Conservation (phyloP, 53 echinoderm and acorn worm genomes). For the Actinopyga echinites region DNA sequence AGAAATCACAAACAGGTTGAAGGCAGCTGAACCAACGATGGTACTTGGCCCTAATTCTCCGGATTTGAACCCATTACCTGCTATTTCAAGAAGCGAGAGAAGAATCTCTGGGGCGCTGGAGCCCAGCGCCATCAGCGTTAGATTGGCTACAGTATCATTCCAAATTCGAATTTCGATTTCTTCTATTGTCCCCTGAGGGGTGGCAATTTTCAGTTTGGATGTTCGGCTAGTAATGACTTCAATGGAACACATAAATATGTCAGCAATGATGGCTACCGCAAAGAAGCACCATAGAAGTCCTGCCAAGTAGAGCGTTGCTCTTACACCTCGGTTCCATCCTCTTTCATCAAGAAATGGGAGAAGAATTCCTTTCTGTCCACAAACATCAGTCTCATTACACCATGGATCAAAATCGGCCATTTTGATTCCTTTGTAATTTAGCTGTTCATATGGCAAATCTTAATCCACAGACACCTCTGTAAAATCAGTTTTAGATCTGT, state of each 20-base stretch:
- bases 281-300: conserved; percentile 88
- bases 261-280: conserved; percentile 86
- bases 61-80: conserved; percentile 72
- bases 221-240: conserved; percentile 93
- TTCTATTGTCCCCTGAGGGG: conserved; percentile 74
- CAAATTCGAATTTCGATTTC: conserved; percentile 89
- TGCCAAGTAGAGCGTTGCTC: conserved; percentile 67
- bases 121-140: conserved; percentile 92
- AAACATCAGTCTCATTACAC: conserved; percentile 25
- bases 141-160: conserved; percentile 96
- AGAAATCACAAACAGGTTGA: conserved; percentile 85
- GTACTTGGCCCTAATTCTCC: conserved; percentile 93
- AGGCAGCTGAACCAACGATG: conserved; percentile 97
- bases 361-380: conserved; percentile 62
- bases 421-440: too few species aligned
- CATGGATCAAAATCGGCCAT: not conserved
- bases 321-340: conserved; percentile 66
- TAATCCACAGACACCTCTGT: too few species aligned
- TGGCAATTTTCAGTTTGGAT: conserved; percentile 68
- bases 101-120: conserved; percentile 94
- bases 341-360: conserved; percentile 76
- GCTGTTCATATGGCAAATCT: too few species aligned
- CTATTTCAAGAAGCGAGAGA: conserved; percentile 84
- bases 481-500: too few species aligned
- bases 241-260: conserved; percentile 94